Percentiles rank a stretch among this genome's conserved stretches.
Evolutionary conservation across 2,797 vertebrate genomes (phyloP).

Genomic region (Distichodus sexfasciatus): DNA sequence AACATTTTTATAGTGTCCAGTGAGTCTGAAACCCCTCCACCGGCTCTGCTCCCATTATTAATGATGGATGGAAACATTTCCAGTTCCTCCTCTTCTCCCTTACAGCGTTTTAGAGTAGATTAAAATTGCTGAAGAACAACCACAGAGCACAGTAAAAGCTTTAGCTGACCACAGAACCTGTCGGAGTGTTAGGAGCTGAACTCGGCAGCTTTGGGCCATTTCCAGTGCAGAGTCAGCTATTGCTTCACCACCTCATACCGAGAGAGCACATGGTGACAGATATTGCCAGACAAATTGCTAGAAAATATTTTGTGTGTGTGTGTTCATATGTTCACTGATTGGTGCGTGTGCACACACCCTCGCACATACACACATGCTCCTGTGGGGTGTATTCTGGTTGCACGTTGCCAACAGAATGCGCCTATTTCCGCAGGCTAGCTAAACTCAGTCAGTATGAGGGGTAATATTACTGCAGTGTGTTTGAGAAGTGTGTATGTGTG

Average conservation of each 20-base stretch:
- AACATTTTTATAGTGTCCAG: too few species aligned
- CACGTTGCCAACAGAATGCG: conserved; percentile 21
- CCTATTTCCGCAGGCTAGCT: conserved; percentile 13
- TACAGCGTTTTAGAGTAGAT: not conserved
- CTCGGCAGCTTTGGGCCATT: not conserved
- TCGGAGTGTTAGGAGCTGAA: not conserved
- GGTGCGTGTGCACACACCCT: not conserved
- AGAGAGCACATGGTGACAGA: conserved; percentile 27
- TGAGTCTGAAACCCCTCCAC: not conserved
- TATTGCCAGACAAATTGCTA: conserved; percentile 7
- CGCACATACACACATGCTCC: not conserved
- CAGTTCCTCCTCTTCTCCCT: not conserved
- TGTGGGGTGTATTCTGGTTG: conserved; percentile 1
- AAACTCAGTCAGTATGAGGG: not conserved
- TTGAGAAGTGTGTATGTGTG: not conserved
- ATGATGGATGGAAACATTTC: not conserved
- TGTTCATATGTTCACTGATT: not conserved
- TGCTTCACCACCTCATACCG: conserved; percentile 13
- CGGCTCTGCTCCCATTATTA: not conserved
- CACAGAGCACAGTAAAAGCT: not conserved
- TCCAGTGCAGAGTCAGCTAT: conserved; percentile 31
- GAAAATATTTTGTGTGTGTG: conserved; percentile 4
- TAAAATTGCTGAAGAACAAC: not conserved
- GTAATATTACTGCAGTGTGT: conserved; percentile 30
- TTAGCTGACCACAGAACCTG: not conserved